Evolutionary conservation across 2,888 invertebrate species (phyloP), one percentile per base, ranked within the genome.

Genomic region (Geophilus truncorum): DNA sequence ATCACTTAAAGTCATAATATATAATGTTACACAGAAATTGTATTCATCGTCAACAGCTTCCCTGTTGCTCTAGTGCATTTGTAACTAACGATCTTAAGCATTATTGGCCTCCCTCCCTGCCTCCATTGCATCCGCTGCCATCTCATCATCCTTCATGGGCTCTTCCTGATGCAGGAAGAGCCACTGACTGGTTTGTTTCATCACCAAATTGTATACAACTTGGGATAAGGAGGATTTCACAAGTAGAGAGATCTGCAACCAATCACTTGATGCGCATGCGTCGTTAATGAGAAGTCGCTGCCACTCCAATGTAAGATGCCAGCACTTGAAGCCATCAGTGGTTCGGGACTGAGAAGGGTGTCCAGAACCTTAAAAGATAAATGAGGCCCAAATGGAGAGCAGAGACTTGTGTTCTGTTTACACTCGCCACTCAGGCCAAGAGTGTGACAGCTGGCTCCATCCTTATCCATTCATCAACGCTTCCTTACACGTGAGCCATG

Each of bases 381-480:
- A 62, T 62, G 57, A 62, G 57, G 57, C 23, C 57, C 57, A 62
- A 62, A 62, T 62, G 57, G 57, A 62, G 57, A 62, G 57, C 23
- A 62, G 57, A 62, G 57, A 62, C 57, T 62, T 62, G 57, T 62
- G 57, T 62, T 62, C 57, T 62, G 57, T 62, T 62, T 62, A 62
- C 57, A 62, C 57, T 62, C 57, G 57, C 57, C 57, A 62, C 57
- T 62, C 57, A 21, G 57, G 57, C 57, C 21, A 62, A 62, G 57
- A 62, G 57, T 62, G 57, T 62, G 57, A 62, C 57, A 62, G 57
- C 57, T 62, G 57, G 57, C 57, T 62, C 57, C 57, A 62, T 18
- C n/a, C 57, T 62, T 62, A 62, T 62, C 57, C 57, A 62, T 62
- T 62, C 57, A 62, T 62, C 57, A 62, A 62, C 23, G 57, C 57